phyloP scores from a whole-genome alignment of 2,888 invertebrate genomes.

The Diachrysia chrysitis region DNA sequence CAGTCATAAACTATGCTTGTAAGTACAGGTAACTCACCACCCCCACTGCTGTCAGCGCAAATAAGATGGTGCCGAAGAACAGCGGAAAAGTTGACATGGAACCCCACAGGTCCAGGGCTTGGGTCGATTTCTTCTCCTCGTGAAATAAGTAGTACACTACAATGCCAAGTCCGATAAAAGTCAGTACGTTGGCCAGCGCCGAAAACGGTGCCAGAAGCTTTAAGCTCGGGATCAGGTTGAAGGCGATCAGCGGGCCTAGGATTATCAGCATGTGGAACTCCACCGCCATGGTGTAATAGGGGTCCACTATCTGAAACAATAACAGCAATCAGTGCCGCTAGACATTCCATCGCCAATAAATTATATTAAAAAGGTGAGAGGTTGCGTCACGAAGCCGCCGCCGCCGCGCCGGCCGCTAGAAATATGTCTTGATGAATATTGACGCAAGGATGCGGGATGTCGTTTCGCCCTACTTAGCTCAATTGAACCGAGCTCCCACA shows the following conservation, averaged over 20 bases:
- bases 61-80: slow-evolving; percentile 95
- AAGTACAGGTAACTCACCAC: slow-evolving; percentile 89
- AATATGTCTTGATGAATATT: slow-evolving; percentile 46
- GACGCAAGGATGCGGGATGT: slow-evolving; percentile 43
- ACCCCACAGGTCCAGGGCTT: slow-evolving; percentile 82
- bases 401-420: slow-evolving; percentile 20
- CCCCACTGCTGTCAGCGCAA: slow-evolving; percentile 95
- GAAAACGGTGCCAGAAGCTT: slow-evolving; percentile 95
- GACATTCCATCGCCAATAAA: slow-evolving; percentile 39
- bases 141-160: slow-evolving; percentile 91
- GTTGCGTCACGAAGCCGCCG: slow-evolving; percentile 49
- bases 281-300: slow-evolving; percentile 75
- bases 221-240: slow-evolving; percentile 93
- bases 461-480: slow-evolving; percentile 63
- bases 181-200: slow-evolving; percentile 94
- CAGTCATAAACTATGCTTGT: not conserved
- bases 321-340: slow-evolving; percentile 15
- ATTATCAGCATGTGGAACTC: slow-evolving; percentile 91
- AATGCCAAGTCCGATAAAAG: slow-evolving; percentile 93
- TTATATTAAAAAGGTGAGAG: slow-evolving; percentile 20
- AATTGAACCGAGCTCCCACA: slow-evolving; percentile 56
- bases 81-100: slow-evolving; percentile 75
- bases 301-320: slow-evolving; percentile 57
- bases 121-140: slow-evolving; percentile 75
- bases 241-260: slow-evolving; percentile 91